phyloP scores from a whole-genome alignment of 37 sponge, comb jelly and placozoan species.

The Cliona cf. orientalis region DNA sequence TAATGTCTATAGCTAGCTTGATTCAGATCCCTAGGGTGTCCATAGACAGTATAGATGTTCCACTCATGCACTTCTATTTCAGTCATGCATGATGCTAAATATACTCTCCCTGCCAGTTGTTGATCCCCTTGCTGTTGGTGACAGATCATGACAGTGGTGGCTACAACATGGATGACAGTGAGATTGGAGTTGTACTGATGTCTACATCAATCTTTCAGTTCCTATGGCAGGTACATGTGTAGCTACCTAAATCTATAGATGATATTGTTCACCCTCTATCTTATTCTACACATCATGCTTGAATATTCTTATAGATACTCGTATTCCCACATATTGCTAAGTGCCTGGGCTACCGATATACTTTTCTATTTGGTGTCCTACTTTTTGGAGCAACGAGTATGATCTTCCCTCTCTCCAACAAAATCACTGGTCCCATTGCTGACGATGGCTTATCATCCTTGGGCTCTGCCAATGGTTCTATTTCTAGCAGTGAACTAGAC shows the following conservation, averaged over 20 bases:
- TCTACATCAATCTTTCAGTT: slow-evolving; percentile 38
- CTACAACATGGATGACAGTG: slow-evolving; percentile 76
- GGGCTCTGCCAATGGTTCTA: background rate
- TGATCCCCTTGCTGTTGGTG: slow-evolving; percentile 81
- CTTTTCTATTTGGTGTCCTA: slow-evolving; percentile 18
- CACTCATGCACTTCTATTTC: too few relatives aligned
- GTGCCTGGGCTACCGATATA: slow-evolving; percentile 53
- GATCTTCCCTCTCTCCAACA: slow-evolving; percentile 67
- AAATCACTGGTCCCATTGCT: slow-evolving; percentile 75
- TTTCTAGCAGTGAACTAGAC: background rate
- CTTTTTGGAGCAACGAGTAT: slow-evolving; percentile 25
- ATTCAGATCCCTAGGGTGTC: background rate
- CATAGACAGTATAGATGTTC: too few relatives aligned
- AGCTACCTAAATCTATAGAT: too few relatives aligned
- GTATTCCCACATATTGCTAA: slow-evolving; percentile 59
- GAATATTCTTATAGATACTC: slow-evolving; percentile 31
- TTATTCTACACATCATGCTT: background rate
- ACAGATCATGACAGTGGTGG: slow-evolving; percentile 73
- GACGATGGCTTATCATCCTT: background rate
- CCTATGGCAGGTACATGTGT: slow-evolving; percentile 70
- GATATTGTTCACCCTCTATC: too few relatives aligned
- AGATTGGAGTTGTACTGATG: slow-evolving; percentile 66
- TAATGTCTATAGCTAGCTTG: too few relatives aligned
- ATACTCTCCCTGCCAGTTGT: slow-evolving; percentile 28
- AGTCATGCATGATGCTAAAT: too few relatives aligned